Conservation (phyloP, 1,140 invertebrate species). For the Drosophila leontia region DNA sequence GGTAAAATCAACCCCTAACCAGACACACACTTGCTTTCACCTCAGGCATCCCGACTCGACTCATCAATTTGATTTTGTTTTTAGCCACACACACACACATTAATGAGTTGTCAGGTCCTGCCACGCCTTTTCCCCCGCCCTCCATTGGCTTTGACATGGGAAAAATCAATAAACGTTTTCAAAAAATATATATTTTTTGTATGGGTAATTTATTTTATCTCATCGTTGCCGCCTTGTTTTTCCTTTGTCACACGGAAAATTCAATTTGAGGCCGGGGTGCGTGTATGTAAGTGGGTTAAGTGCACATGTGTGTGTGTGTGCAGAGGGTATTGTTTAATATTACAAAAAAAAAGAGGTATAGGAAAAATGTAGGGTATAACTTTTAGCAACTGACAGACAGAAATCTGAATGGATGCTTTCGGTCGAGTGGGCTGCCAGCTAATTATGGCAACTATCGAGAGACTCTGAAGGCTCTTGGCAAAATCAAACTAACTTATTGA, state of each 20-base stretch:
- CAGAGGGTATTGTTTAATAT: conserved; percentile 49
- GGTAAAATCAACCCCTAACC: conserved; percentile 16
- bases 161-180: conserved; percentile 77
- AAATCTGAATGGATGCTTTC: conserved; percentile 36
- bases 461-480: neutral
- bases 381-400: conserved; percentile 51
- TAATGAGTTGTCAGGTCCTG: conserved; percentile 40
- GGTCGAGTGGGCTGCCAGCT: conserved; percentile 25
- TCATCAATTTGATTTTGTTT: conserved; percentile 36
- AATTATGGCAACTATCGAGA: conserved; percentile 50
- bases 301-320: conserved; percentile 14
- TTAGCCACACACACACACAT: conserved; percentile 31
- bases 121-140: conserved; percentile 11
- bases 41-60: conserved; percentile 11
- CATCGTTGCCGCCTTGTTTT: conserved; percentile 51
- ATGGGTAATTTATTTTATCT: conserved; percentile 64
- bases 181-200: conserved; percentile 47
- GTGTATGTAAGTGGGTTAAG: conserved; percentile 48
- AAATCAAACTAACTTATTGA: conserved; percentile 11
- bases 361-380: conserved; percentile 40
- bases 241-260: conserved; percentile 68
- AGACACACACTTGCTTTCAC: conserved; percentile 8
- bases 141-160: conserved; percentile 12
- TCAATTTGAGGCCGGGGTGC: conserved; percentile 62
- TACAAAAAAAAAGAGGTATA: neutral